Percentiles rank a stretch among this genome's conserved stretches.
Evolutionary conservation across 2,888 invertebrate species (phyloP).

Genomic region (Lacanobia wlatinum): DNA sequence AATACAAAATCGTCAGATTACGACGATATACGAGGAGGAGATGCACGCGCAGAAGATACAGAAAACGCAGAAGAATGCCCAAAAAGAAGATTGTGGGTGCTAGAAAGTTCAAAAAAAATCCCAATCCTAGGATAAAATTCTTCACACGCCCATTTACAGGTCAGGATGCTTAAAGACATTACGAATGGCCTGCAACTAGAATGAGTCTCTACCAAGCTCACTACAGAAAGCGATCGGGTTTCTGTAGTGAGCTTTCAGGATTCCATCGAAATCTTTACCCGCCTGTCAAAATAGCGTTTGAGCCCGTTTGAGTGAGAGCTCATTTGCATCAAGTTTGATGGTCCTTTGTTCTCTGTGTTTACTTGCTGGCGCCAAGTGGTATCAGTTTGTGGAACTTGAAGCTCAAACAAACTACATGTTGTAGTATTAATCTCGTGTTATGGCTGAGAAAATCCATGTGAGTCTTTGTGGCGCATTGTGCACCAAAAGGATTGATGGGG

Average conservation of each 20-base stretch:
- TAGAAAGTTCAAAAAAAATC: conserved; percentile 30
- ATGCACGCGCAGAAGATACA: conserved; percentile 12
- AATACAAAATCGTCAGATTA: conserved; percentile 16
- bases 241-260: too few relatives aligned
- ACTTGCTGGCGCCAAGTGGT: conserved; percentile 21
- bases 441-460: conserved; percentile 17
- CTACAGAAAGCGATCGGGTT: not conserved
- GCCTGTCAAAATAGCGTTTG: conserved; percentile 21
- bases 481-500: not conserved
- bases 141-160: conserved; percentile 27
- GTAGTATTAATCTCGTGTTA: conserved; percentile 11
- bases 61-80: not conserved
- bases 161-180: conserved; percentile 19
- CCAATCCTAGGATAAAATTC: not conserved
- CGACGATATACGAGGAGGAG: conserved; percentile 30
- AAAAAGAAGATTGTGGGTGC: conserved; percentile 32
- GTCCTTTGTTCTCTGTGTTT: conserved; percentile 44
- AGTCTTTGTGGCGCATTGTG: conserved; percentile 3
- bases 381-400: conserved; percentile 24
- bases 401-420: conserved; percentile 5
- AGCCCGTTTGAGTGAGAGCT: not conserved
- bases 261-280: conserved; percentile 16
- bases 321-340: conserved; percentile 30
- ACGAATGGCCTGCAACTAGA: not conserved
- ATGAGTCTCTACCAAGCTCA: too few relatives aligned